Conservation (phyloP, 2,888 invertebrate species). For the Miltochrista miniata region DNA sequence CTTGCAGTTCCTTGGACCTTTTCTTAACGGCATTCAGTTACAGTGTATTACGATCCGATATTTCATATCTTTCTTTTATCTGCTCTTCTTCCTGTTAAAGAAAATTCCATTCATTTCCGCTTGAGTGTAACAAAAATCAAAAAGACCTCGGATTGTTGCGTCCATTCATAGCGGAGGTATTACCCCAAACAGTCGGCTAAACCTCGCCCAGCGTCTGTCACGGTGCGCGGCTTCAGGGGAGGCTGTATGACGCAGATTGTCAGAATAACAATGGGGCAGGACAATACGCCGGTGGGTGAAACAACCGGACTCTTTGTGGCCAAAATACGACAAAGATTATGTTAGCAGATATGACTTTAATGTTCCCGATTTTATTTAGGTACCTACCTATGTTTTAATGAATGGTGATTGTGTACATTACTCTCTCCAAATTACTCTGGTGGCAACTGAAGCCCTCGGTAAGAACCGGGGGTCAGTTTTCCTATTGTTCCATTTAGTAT, state of each 20-base stretch:
- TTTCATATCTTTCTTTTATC: not conserved
- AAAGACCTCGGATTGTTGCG: conserved; percentile 4
- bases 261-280: conserved; percentile 71
- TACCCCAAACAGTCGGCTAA: conserved; percentile 9
- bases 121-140: conserved; percentile 3
- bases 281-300: conserved; percentile 74
- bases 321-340: conserved; percentile 30
- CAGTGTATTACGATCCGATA: no score
- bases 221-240: conserved; percentile 16
- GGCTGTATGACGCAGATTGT: conserved; percentile 58
- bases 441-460: no score
- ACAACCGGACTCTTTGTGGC: conserved; percentile 71
- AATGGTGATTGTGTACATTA: no score
- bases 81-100: not conserved
- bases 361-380: no score
- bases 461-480: no score
- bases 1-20: no score
- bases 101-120: not conserved
- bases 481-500: no score
- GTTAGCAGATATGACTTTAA: not conserved
- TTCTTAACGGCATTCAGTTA: no score
- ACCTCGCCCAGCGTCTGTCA: conserved; percentile 14
- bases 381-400: no score
- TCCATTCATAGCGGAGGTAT: conserved; percentile 7
- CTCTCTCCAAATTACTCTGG: no score